Percentiles rank a stretch among this genome's conserved stretches.
Evolutionary conservation across 1,140 invertebrate genomes (phyloP).

Genomic region (Cyclargus thomasi): DNA sequence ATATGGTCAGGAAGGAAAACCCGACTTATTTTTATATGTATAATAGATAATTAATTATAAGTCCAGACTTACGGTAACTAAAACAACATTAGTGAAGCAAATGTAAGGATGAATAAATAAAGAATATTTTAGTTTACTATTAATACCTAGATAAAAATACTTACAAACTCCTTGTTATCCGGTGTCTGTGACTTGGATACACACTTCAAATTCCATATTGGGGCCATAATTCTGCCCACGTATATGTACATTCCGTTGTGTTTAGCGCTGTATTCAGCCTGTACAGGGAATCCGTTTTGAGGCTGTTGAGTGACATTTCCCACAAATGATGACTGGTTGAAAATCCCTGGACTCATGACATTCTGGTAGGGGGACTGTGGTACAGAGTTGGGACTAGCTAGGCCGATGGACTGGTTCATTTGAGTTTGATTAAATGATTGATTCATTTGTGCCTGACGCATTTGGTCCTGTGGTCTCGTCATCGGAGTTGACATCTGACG

Average conservation of each 20-base stretch:
- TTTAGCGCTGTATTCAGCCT: conserved; percentile 86
- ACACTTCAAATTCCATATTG: conserved; percentile 86
- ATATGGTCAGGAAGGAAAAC: too few species aligned
- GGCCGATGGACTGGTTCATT: conserved; percentile 52
- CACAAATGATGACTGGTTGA: conserved; percentile 58
- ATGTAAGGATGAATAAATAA: too few species aligned
- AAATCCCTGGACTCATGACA: conserved; percentile 43
- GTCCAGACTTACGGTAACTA: too few species aligned
- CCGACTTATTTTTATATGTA: too few species aligned
- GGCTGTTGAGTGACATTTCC: conserved; percentile 54
- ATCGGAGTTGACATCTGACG: conserved; percentile 73
- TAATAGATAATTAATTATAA: too few species aligned
- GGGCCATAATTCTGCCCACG: conserved; percentile 88
- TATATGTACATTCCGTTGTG: conserved; percentile 96
- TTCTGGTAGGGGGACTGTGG: conserved; percentile 51
- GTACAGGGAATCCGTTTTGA: conserved; percentile 62
- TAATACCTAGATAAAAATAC: conserved; percentile 30
- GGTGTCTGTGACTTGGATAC: conserved; percentile 78
- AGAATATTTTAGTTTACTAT: too few species aligned
- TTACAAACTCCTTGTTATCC: conserved; percentile 78
- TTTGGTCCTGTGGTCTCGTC: conserved; percentile 54
- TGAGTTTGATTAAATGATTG: conserved; percentile 50
- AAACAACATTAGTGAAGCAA: too few species aligned
- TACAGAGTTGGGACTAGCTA: conserved; percentile 42
- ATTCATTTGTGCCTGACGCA: conserved; percentile 47